Conservation (phyloP, 2,797 vertebrate genomes). For the Sparidentex hasta region DNA sequence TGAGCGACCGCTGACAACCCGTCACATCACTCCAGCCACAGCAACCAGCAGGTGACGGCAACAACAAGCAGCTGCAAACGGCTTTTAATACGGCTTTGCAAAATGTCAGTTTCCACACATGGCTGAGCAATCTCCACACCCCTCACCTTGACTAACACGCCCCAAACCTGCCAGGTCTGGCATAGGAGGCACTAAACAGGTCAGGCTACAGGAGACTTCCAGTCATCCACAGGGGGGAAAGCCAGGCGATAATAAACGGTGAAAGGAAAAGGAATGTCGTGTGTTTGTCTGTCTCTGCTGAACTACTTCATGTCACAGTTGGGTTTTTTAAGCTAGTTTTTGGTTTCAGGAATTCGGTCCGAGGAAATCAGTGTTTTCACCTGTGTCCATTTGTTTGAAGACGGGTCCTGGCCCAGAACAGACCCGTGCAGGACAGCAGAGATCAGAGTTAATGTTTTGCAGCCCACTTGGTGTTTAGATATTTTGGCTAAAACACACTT, state of each 20-base stretch:
- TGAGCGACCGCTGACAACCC: conserved; percentile 45
- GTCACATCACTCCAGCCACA: conserved; percentile 43
- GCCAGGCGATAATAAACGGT: conserved; percentile 10
- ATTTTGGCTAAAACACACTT: not conserved
- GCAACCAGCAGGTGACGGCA: conserved; percentile 57
- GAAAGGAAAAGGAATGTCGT: not conserved
- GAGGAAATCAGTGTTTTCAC: too few relatives aligned
- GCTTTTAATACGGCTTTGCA: conserved; percentile 57
- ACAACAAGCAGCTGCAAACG: conserved; percentile 48
- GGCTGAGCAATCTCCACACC: conserved; percentile 46
- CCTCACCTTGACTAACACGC: conserved; percentile 27
- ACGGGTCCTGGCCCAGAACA: too few relatives aligned
- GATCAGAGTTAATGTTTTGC: not conserved
- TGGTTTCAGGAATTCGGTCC: not conserved
- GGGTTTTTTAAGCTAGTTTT: not conserved
- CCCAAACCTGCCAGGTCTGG: conserved; percentile 13
- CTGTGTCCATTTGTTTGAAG: too few relatives aligned
- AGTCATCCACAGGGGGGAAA: conserved; percentile 6
- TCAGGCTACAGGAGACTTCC: conserved; percentile 34
- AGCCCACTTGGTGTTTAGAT: too few relatives aligned
- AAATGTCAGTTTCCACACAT: conserved; percentile 75
- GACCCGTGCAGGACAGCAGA: too few relatives aligned
- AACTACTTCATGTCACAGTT: not conserved
- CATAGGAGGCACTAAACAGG: conserved; percentile 39
- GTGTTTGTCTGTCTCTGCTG: not conserved